These are phyloP conservation scores for Arctocebus calabarensis DNA, from an alignment of 2,797 vertebrate genomes.

Conservation along the genomic window DNA sequence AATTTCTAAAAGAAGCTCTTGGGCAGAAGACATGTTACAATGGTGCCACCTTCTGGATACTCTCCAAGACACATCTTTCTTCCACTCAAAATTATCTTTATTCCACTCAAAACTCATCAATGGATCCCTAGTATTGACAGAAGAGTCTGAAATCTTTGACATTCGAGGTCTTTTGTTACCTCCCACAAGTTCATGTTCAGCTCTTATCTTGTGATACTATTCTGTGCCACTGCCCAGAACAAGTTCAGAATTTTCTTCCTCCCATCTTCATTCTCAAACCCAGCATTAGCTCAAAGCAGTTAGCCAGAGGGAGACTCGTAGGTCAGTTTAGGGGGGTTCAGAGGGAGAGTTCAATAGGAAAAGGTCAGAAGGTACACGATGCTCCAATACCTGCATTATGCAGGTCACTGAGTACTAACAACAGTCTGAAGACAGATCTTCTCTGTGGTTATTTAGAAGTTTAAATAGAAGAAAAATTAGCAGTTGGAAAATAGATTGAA, in stretches of 20 bases:
- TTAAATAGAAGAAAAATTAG: not conserved
- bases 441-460: not conserved
- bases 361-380: not conserved
- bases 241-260: not conserved
- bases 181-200: not conserved
- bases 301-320: not conserved
- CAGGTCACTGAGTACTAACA: no score
- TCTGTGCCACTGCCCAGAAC: no score
- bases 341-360: not conserved
- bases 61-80: not conserved
- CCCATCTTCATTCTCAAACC: not conserved
- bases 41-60: slow-evolving; percentile 73
- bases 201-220: not conserved
- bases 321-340: not conserved
- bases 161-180: not conserved
- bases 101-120: not conserved
- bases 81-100: not conserved
- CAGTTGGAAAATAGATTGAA: not conserved
- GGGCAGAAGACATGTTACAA: slow-evolving; percentile 42
- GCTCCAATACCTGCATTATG: no score
- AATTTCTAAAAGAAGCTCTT: not conserved
- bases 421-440: not conserved
- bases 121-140: not conserved
- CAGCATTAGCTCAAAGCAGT: not conserved
- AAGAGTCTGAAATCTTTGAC: not conserved